Conservation (phyloP, 1,140 invertebrate genomes). For the Meloidogyne chitwoodi region DNA sequence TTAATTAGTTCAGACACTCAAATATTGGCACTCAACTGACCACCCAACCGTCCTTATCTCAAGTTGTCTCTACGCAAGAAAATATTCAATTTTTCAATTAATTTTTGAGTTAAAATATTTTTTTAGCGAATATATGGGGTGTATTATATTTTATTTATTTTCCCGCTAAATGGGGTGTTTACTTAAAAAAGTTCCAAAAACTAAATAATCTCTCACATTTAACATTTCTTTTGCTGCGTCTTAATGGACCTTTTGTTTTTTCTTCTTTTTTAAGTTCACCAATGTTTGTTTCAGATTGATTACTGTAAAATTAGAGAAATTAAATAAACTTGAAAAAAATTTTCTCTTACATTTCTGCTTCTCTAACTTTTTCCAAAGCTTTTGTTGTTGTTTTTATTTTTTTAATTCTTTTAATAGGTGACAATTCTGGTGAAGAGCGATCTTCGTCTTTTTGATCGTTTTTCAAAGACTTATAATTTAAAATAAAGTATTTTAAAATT, state of each 20-base stretch:
- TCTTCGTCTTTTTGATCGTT: neutral
- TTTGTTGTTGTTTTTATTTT: neutral
- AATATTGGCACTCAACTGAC: no score
- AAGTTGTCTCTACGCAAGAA: no score
- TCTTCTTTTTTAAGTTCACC: neutral
- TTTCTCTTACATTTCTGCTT: neutral
- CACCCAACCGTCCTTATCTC: no score
- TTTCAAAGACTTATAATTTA: neutral
- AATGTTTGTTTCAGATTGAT: neutral
- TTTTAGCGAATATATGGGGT: no score
- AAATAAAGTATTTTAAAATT: neutral
- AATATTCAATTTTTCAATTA: no score
- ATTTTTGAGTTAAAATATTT: no score
- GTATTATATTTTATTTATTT: no score
- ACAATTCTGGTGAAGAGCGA: neutral
- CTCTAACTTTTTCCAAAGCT: neutral
- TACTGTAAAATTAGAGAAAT: neutral
- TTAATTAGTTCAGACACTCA: no score
- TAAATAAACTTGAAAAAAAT: no score
- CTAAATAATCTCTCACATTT: neutral
- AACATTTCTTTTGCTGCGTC: neutral
- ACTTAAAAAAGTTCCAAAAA: no score
- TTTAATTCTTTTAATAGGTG: neutral
- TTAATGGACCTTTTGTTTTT: neutral
- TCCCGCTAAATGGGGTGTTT: no score